phyloP scores from a whole-genome alignment of 2,888 invertebrate species.

The Yponomeuta cagnagella region DNA sequence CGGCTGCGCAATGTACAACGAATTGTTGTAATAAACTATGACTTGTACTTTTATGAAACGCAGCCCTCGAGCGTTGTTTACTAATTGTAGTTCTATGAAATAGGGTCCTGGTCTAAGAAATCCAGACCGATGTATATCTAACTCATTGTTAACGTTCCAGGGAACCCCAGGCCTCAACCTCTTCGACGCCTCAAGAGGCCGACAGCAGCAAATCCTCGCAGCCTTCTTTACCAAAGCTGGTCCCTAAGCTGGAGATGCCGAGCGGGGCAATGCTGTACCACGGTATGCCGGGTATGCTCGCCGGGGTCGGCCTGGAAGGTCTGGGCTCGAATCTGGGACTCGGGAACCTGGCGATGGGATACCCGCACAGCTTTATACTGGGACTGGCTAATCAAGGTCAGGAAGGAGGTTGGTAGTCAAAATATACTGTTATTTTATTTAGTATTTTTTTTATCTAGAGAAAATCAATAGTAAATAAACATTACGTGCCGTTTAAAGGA shows the following conservation, averaged over 20 bases:
- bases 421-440: background rate
- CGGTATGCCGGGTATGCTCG: conserved; percentile 36
- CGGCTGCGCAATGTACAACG: too few relatives aligned
- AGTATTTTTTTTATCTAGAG: background rate
- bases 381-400: conserved; percentile 68
- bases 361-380: conserved; percentile 67
- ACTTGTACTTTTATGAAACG: too few relatives aligned
- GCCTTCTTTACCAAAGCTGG: conserved; percentile 44
- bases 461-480: too few relatives aligned
- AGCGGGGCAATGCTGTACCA: conserved; percentile 69
- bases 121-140: background rate
- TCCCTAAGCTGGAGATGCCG: conserved; percentile 61
- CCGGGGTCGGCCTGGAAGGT: conserved; percentile 50
- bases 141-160: conserved; percentile 28
- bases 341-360: conserved; percentile 64
- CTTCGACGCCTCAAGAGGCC: conserved; percentile 52
- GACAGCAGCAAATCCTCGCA: conserved; percentile 56
- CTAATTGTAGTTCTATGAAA: too few relatives aligned
- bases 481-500: too few relatives aligned
- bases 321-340: conserved; percentile 57
- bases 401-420: conserved; percentile 50
- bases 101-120: too few relatives aligned
- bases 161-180: conserved; percentile 56
- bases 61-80: too few relatives aligned
- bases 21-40: too few relatives aligned